Conservation (phyloP, 1,140 invertebrate genomes). For the Macrostomum lignano region DNA sequence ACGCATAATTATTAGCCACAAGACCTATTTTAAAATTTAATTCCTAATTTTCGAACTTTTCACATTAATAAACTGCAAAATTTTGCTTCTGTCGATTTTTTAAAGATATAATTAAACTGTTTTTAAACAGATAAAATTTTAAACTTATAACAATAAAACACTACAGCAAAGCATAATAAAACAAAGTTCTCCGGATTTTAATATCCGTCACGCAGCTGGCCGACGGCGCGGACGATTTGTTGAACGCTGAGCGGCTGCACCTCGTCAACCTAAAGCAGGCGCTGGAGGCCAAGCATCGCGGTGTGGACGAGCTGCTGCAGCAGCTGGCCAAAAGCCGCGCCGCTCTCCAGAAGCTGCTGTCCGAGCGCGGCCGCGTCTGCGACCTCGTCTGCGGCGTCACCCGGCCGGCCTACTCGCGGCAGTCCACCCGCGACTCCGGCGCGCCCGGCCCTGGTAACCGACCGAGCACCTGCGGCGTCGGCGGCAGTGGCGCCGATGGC, state of each 20-base stretch:
- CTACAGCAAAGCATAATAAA: no score
- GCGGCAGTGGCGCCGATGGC: slow-evolving; percentile 2
- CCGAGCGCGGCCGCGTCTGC: slow-evolving; percentile 20
- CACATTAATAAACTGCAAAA: no score
- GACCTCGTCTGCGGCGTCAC: slow-evolving; percentile 18
- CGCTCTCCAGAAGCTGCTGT: slow-evolving; percentile 14
- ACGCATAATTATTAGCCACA: no score
- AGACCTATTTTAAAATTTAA: no score
- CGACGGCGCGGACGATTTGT: slow-evolving; percentile 26
- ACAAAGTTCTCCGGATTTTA: no score
- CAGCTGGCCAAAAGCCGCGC: slow-evolving; percentile 7
- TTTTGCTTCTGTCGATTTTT: no score
- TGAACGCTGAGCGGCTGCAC: slow-evolving; percentile 20
- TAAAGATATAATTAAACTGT: no score
- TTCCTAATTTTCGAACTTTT: no score
- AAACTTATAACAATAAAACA: no score
- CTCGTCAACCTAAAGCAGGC: slow-evolving; percentile 21
- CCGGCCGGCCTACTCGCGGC: slow-evolving; percentile 5
- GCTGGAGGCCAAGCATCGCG: slow-evolving; percentile 16
- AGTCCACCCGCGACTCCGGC: not conserved
- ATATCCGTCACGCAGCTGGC: no score
- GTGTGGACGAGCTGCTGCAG: not conserved
- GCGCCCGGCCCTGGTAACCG: not conserved
- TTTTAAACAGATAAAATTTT: no score
- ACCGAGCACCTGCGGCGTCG: no score